These are phyloP conservation scores for Myiothlypis coronata DNA, from an alignment of 2,797 vertebrate genomes.

Conservation along the genomic window DNA sequence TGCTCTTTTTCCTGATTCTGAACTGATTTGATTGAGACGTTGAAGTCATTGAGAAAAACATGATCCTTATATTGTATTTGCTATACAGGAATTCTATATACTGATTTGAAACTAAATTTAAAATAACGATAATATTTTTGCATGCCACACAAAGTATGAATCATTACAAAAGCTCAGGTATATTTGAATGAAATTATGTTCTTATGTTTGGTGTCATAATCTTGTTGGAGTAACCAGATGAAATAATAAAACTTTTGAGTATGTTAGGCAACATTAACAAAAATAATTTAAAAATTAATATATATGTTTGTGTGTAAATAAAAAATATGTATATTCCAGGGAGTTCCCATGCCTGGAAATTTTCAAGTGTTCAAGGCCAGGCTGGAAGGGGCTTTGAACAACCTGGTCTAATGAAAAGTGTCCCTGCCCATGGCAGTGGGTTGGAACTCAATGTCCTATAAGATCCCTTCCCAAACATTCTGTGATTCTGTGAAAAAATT, in stretches of 20 bases:
- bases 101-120: background rate
- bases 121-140: background rate
- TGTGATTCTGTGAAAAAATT: background rate
- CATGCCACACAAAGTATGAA: fast-evolving
- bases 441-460: background rate
- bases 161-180: background rate
- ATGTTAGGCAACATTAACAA: background rate
- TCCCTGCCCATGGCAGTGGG: background rate
- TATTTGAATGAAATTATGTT: background rate
- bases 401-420: fast-evolving
- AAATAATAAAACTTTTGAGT: background rate
- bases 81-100: background rate
- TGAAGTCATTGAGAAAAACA: background rate
- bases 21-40: background rate
- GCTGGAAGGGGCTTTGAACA: background rate
- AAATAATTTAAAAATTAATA: background rate
- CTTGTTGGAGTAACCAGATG: background rate
- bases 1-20: background rate
- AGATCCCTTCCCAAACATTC: background rate
- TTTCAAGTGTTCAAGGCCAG: too few relatives aligned
- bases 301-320: background rate
- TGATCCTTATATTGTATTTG: background rate
- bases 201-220: background rate
- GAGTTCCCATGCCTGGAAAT: background rate
- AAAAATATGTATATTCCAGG: background rate